Base-by-base conservation (phyloP, 2,797 vertebrate genomes). In the Clarias platycephalus region DNA sequence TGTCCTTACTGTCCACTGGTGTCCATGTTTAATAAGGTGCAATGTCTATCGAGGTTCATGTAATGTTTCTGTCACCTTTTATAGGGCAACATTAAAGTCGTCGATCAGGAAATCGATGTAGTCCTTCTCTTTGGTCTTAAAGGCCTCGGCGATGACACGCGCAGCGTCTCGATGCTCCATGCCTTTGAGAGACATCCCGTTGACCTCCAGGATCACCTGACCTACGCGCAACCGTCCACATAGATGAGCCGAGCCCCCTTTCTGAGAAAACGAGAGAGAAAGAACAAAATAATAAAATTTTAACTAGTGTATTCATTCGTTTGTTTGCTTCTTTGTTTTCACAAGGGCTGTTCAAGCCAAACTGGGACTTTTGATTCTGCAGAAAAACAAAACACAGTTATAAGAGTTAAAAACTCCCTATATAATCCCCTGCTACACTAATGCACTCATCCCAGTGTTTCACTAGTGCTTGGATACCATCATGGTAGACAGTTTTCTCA, bases 161-260 rank as follows among this genome's bases (percentile, higher is more conserved):
- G 97, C 96, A 0, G 96, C 96, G 1, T 97, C 96, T 37, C 95
- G 95, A 81, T 99, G 97, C 89, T 99, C 96, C 83, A 95, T 96
- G 15, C 96, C 97, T n/a, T 92, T 93, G 0, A 99, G 92, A 0
- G 97, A 93, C 0, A 95, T 88, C 26, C 97, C 96, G 0, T 99
- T 96, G 83, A 98, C 97, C 87, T 98, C 97, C 91, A 99, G 82
- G 86, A 99, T 97, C 89, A 98, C 95, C 5, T 98, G 97, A n/a
- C 97, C 97, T 90, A 98, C 97, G 90, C 93, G 96, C 89, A 99
- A 93, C 93, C 96, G 95, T 49, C 96, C 95, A 0, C 95, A 96
- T 91, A 95, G 96, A 91, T 98, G 95, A 0, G 97, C 97, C 0
- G 97, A 98, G 60, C 97, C 96, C 0, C 96, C 97, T 90, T 94